Conservation (phyloP, 2,888 invertebrate genomes). For the Thera obeliscata region DNA sequence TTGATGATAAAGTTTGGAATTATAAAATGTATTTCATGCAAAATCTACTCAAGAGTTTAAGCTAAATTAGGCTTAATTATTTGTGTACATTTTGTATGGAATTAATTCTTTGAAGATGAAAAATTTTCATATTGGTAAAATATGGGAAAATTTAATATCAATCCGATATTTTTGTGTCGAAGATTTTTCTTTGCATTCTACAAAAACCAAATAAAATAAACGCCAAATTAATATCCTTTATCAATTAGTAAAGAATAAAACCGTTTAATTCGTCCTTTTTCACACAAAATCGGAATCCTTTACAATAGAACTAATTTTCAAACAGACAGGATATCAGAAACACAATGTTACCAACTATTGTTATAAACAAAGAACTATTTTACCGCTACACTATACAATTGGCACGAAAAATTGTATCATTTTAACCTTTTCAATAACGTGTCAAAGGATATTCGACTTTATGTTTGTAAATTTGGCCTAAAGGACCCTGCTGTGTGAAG, state of each 20-base stretch:
- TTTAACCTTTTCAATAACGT: background rate
- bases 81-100: too few relatives aligned
- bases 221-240: conserved; percentile 18
- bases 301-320: conserved; percentile 56
- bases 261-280: conserved; percentile 51
- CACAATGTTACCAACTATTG: conserved; percentile 45
- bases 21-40: too few relatives aligned
- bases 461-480: background rate
- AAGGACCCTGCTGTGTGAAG: conserved; percentile 35
- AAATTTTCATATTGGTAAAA: too few relatives aligned
- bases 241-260: conserved; percentile 46
- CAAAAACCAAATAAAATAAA: background rate
- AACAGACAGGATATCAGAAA: conserved; percentile 51
- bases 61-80: too few relatives aligned
- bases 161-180: too few relatives aligned
- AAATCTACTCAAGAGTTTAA: too few relatives aligned
- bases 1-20: too few relatives aligned
- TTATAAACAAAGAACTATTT: conserved; percentile 55
- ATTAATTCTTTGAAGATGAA: too few relatives aligned
- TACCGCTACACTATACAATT: conserved; percentile 56
- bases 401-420: conserved; percentile 43
- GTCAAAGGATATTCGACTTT: conserved; percentile 9
- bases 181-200: background rate
- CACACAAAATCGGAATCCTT: conserved; percentile 48
- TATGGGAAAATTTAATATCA: too few relatives aligned